Evolutionary conservation across 2,888 invertebrate genomes (phyloP), one percentile per base, ranked within the genome.

Genomic region (Campoletis raptor): DNA sequence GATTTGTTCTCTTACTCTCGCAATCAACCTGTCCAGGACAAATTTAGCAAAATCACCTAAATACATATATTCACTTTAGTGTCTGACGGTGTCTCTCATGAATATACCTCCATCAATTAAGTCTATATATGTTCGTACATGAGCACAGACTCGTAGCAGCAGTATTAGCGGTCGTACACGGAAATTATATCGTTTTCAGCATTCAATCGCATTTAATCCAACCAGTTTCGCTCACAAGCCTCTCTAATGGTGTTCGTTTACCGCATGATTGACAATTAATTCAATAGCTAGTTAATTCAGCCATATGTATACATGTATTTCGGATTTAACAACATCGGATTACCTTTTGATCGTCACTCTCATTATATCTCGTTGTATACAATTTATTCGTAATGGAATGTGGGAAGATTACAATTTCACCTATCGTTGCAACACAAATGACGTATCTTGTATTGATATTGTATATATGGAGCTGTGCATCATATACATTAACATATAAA

Each of bases 171-270:
- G 52, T 82, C 77, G 83, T 78, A 78, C 78, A 81, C 40, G 67
- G 85, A 81, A 81, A 85, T 85, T 74, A 85, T 85, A 81, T 85
- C 78, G 78, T 85, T 85, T 81, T 74, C 85, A 81, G 45, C 66
- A 67, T 73, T 67, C 72, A 73, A 81, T 77, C 77, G 81, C 57
- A 76, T 77, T 81, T 78, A 85, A 85, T 81, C 80, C 66, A 57
- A 54, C 64, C 72, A 77, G 77, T 70, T 81, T 76, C 64, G 45
- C 54, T 40, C 66, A 61, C 80, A 37, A 42, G 72, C 73, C 70
- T 61, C 61, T 69, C 73, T 81, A 37, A 81, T 69, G 81, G 67
- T 36, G 54, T 81, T 72, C 70, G 66, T 72, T 40, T 76, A 80
- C 67, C 78, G 67, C 72, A 72, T 73, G 69, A 76, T 82, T 69